These are phyloP conservation scores for Leptopilina syphax DNA, from an alignment of 2,888 invertebrate species.

Conservation along the genomic window DNA sequence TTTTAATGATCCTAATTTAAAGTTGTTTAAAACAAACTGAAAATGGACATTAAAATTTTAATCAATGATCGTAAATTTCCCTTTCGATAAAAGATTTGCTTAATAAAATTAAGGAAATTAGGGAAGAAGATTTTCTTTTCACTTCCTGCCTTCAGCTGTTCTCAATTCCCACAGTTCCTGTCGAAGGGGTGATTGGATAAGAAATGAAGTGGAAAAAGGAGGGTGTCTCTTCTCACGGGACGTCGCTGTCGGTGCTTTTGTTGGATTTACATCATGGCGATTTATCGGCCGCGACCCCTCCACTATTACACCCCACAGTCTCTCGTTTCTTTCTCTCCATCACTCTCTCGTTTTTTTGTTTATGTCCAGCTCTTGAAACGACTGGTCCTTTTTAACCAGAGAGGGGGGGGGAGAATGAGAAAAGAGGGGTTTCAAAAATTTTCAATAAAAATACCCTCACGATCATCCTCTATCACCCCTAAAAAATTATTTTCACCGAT, in stretches of 20 bases:
- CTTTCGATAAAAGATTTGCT: not conserved
- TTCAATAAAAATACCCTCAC: constrained; percentile 32
- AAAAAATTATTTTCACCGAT: not conserved
- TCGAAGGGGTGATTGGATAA: constrained; percentile 65
- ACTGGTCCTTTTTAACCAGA: constrained; percentile 48
- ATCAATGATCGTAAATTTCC: no score
- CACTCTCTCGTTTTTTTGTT: constrained; percentile 52
- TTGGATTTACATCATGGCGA: constrained; percentile 57
- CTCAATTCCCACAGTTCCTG: constrained; percentile 70
- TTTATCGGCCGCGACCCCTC: constrained; percentile 63
- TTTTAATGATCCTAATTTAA: no score
- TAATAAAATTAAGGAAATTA: constrained; percentile 19
- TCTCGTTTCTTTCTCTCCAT: constrained; percentile 16
- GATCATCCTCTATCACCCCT: constrained; percentile 5
- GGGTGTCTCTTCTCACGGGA: constrained; percentile 50
- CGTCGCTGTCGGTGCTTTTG: constrained; percentile 51
- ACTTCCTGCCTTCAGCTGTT: constrained; percentile 65
- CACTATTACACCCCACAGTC: constrained; percentile 26
- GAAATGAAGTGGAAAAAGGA: constrained; percentile 53
- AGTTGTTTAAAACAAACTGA: no score
- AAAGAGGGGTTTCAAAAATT: constrained; percentile 21
- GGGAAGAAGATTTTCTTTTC: constrained; percentile 19
- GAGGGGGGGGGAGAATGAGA: constrained; percentile 18
- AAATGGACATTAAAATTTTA: no score
- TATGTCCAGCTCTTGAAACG: constrained; percentile 59